phyloP scores from a whole-genome alignment of 2,113 vertebrate genomes.

The Calyptommatus sinebrachiatus region DNA sequence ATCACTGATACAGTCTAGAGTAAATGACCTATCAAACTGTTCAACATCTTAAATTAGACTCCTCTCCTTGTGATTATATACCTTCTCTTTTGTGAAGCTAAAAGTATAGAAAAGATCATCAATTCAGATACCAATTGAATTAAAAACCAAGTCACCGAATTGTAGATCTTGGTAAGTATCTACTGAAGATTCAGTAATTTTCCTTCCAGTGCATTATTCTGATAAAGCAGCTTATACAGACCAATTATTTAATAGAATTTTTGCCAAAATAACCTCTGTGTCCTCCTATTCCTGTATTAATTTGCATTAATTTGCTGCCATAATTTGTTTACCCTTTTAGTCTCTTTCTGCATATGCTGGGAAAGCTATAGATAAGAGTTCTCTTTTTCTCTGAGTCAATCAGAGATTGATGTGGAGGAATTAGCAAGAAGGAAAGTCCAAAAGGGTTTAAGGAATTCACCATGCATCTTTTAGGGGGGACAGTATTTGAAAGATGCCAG shows the following conservation, averaged over 20 bases:
- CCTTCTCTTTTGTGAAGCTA: neutral
- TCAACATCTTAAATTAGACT: constrained; percentile 11
- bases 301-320: neutral
- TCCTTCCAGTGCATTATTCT: neutral
- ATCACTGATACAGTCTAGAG: constrained; percentile 14
- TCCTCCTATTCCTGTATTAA: neutral
- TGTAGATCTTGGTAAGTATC: neutral
- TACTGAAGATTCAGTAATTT: neutral
- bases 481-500: too few species aligned
- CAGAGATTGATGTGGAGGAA: too few species aligned
- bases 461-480: too few species aligned
- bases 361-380: neutral
- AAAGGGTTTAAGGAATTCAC: too few species aligned
- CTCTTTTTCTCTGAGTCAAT: too few species aligned
- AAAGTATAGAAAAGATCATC: neutral
- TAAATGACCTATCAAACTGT: fast-evolving
- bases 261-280: neutral
- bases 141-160: neutral
- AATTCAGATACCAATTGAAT: neutral
- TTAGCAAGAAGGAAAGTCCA: too few species aligned
- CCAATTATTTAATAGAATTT: neutral
- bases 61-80: neutral
- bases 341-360: neutral
- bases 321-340: neutral
- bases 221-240: neutral